Evolutionary conservation across 2,888 invertebrate genomes (phyloP), one percentile per base, ranked within the genome.

Genomic region (Tortricodes alternella): DNA sequence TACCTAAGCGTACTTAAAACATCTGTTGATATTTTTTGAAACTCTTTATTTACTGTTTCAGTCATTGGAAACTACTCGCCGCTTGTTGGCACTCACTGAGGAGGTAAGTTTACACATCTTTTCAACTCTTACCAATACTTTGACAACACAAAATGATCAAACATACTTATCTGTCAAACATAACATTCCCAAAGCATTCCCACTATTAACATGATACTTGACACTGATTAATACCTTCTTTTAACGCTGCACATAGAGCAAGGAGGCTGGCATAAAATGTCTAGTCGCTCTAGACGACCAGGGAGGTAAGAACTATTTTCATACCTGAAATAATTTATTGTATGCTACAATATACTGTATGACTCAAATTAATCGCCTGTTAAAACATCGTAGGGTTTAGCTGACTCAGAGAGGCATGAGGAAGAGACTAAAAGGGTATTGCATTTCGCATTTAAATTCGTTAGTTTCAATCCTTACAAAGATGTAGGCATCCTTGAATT

Each of bases 281-380:
- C 94, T 97, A 93, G 97, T 97, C 92, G 96, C 96, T 91, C 94
- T 97, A 92, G 97, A 97, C 93, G 97, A 97, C 93, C 97, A 97
- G 94, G 97, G 97, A 96, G 96, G 97, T 97, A 95, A 96, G 95
- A 94, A 87, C 80, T 68, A 62, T 50, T 29, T 41, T 29, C 35
- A 32, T 50, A 24, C 13, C 2, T 50, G 23, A 37, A 29, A 16
- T 44, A 44, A 11, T 43, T 16, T 29, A n/a, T n/a, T n/a, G 27
- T 34, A 56, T 44, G 35, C 23, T 56, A 50, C 44, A 23, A 43
- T n/a, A n/a, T 35, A 43, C 43, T 32, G 37, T 49, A 49, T 44
- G 37, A 32, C 13, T 50, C 13, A 56, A 56, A 56, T 56, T 56
- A 56, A 56, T 21, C 56, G 56, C 50, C 16, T 50, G 44, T 49